A percentile compares a stretch with the other conserved stretches of the same genome.
Evolutionary conservation across 2,797 vertebrate species (phyloP).

Genomic region (Hippopotamyrus pictus): DNA sequence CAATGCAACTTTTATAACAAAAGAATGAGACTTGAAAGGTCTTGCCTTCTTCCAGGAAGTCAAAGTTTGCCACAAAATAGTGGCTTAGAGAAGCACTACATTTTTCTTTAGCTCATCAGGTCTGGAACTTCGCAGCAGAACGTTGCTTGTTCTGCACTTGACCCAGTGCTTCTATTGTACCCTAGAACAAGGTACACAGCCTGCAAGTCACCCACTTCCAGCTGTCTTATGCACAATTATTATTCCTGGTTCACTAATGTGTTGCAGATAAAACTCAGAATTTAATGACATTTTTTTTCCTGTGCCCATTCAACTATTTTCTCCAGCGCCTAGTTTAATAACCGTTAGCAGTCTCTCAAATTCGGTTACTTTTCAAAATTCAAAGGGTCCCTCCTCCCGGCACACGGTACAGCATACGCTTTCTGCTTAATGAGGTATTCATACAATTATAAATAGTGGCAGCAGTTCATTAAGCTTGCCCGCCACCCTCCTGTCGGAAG

Average conservation of each 20-base stretch:
- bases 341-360: background rate
- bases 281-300: background rate
- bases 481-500: background rate
- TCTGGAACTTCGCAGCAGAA: background rate
- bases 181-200: background rate
- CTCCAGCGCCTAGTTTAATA: background rate
- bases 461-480: background rate
- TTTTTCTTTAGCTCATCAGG: background rate
- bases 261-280: background rate
- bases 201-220: background rate
- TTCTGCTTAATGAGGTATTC: background rate
- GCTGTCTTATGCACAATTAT: background rate
- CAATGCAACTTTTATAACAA: background rate
- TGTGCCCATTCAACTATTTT: background rate
- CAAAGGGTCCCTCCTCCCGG: background rate
- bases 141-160: too few species aligned
- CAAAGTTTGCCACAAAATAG: background rate
- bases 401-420: background rate
- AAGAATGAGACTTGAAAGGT: background rate
- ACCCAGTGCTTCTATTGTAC: background rate
- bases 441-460: slow-evolving; percentile 17
- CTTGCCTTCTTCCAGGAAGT: background rate
- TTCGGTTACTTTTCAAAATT: background rate
- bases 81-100: background rate
- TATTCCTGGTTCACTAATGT: background rate